phyloP scores from a whole-genome alignment of 2,888 invertebrate species.

The Campoplex nolae region DNA sequence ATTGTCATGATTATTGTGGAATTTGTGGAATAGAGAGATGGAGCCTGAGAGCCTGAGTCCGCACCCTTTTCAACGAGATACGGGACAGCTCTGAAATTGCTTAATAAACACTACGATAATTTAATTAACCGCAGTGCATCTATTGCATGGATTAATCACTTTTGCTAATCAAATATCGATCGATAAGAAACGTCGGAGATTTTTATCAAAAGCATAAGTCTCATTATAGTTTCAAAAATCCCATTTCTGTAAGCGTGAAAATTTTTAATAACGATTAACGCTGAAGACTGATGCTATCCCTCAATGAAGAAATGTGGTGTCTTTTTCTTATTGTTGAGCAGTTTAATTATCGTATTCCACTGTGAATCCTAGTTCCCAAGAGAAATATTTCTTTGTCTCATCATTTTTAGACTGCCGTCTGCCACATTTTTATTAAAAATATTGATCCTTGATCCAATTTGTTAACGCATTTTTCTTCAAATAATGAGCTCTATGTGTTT shows the following conservation, averaged over 20 bases:
- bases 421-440: too few relatives aligned
- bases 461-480: not conserved
- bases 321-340: too few relatives aligned
- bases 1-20: conserved; percentile 58
- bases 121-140: conserved; percentile 45
- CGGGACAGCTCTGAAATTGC: conserved; percentile 43
- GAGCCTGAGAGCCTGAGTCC: conserved; percentile 7
- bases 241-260: too few relatives aligned
- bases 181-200: not conserved
- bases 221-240: too few relatives aligned
- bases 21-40: conserved; percentile 52
- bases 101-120: conserved; percentile 62
- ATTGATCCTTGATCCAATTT: not conserved
- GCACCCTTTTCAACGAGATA: conserved; percentile 14
- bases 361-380: not conserved
- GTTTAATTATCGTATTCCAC: too few relatives aligned
- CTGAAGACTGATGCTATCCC: too few relatives aligned
- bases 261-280: too few relatives aligned
- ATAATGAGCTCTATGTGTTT: not conserved
- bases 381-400: not conserved
- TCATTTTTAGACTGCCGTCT: too few relatives aligned
- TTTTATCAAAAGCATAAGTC: not conserved
- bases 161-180: conserved; percentile 5
- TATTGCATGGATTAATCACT: conserved; percentile 35
- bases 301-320: too few relatives aligned